Evolutionary conservation across 2,797 vertebrate species (phyloP).

Genomic region (Brachyrhaphis roseni): DNA sequence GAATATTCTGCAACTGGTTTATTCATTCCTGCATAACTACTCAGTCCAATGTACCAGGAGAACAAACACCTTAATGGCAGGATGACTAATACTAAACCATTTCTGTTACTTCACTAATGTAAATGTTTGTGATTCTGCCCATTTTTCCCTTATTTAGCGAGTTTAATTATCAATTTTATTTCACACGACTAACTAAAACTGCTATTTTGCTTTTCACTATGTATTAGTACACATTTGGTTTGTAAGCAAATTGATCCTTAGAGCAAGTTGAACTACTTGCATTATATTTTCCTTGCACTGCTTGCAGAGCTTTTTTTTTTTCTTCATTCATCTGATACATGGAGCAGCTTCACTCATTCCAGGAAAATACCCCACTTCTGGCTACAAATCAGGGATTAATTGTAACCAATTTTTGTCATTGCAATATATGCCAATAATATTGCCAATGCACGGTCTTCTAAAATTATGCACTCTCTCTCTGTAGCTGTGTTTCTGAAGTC

Average conservation of each 20-base stretch:
- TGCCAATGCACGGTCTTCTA: background rate
- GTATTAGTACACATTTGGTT: too few relatives aligned
- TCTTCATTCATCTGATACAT: background rate
- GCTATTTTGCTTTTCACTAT: too few relatives aligned
- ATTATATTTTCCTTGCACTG: background rate
- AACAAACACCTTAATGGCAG: slow-evolving; percentile 26
- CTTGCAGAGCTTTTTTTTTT: background rate
- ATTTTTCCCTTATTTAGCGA: background rate
- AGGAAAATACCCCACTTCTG: background rate
- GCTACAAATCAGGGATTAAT: background rate
- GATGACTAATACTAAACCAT: slow-evolving; percentile 15
- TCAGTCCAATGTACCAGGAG: slow-evolving; percentile 23
- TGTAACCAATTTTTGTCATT: background rate
- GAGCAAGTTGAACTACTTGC: background rate
- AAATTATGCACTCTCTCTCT: background rate
- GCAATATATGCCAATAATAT: background rate
- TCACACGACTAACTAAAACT: too few relatives aligned
- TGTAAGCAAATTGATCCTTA: too few relatives aligned
- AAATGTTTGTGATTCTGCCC: slow-evolving; percentile 9
- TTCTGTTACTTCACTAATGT: slow-evolving; percentile 7
- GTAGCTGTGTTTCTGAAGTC: background rate
- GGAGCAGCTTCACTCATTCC: background rate
- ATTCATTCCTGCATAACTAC: slow-evolving; percentile 28
- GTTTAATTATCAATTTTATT: background rate
- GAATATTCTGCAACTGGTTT: slow-evolving; percentile 22